Evolutionary conservation across 2,797 vertebrate species (phyloP).

Genomic region (Peromyscus aztecus): DNA sequence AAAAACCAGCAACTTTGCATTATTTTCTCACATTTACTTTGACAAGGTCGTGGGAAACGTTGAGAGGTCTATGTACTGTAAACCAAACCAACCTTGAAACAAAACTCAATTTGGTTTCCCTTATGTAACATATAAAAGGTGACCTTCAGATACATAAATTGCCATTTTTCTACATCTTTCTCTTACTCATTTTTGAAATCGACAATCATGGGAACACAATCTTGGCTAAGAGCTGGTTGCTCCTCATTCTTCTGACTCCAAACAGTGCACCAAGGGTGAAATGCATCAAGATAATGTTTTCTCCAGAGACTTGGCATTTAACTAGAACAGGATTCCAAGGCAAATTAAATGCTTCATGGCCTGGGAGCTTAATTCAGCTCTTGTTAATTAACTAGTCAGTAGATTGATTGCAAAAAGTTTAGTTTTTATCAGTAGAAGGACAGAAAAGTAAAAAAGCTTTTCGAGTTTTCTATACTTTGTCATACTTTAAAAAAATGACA

Average conservation of each 20-base stretch:
- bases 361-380: constrained; percentile 23
- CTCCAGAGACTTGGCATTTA: constrained; percentile 47
- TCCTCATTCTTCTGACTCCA: constrained; percentile 12
- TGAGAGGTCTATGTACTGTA: background rate
- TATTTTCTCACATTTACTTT: constrained; percentile 12
- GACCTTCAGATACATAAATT: background rate
- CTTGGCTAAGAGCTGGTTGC: background rate
- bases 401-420: constrained; percentile 40
- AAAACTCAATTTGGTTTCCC: background rate
- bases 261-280: constrained; percentile 29
- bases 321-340: constrained; percentile 33
- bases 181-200: background rate
- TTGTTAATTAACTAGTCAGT: constrained; percentile 63
- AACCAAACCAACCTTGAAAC: background rate
- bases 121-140: background rate
- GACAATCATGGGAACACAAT: background rate
- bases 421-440: constrained; percentile 25
- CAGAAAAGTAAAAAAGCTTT: background rate
- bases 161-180: background rate
- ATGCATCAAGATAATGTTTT: background rate
- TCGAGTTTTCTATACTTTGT: background rate
- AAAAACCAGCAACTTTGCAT: background rate
- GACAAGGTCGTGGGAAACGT: background rate
- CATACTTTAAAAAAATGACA: background rate
- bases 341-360: constrained; percentile 65